phyloP scores from a whole-genome alignment of 2,888 invertebrate species.

The Eulithis testata region DNA sequence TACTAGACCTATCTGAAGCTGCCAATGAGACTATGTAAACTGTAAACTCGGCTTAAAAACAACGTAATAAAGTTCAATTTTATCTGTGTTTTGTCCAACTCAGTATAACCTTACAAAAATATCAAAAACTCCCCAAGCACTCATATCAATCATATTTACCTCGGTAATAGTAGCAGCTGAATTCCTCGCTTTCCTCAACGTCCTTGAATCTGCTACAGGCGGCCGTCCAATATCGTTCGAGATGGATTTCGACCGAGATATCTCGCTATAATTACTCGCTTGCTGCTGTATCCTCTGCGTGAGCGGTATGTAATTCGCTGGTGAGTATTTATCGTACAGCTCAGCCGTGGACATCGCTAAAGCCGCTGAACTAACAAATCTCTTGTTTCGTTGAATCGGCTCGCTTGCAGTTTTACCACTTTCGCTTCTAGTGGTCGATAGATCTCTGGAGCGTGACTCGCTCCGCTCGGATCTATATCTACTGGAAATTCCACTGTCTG shows the following conservation, averaged over 20 bases:
- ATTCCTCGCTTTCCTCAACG: slow-evolving; percentile 64
- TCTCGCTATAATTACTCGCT: slow-evolving; percentile 66
- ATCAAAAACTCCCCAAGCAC: slow-evolving; percentile 61
- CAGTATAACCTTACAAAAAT: slow-evolving; percentile 17
- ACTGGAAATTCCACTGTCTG: slow-evolving; percentile 74
- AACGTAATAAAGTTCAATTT: too few species aligned
- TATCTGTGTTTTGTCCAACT: too few species aligned
- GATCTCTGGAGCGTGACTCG: slow-evolving; percentile 81
- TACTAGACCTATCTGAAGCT: not conserved
- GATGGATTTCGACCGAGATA: slow-evolving; percentile 83
- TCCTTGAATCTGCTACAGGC: slow-evolving; percentile 66
- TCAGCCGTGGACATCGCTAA: slow-evolving; percentile 87
- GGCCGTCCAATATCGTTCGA: slow-evolving; percentile 84
- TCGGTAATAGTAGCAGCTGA: slow-evolving; percentile 72
- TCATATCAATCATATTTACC: slow-evolving; percentile 55
- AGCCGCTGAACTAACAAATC: slow-evolving; percentile 78
- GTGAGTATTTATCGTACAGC: slow-evolving; percentile 90
- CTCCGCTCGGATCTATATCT: slow-evolving; percentile 71
- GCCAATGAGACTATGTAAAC: too few species aligned
- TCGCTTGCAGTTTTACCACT: slow-evolving; percentile 77
- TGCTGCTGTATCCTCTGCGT: slow-evolving; percentile 74
- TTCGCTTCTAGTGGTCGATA: slow-evolving; percentile 82
- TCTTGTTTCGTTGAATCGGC: slow-evolving; percentile 64
- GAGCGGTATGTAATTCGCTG: slow-evolving; percentile 88
- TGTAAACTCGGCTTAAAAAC: too few species aligned